Percentiles rank a stretch among this genome's conserved stretches.
phyloP scores from a whole-genome alignment of 1,140 invertebrate species.

The Drosophila yakuba region DNA sequence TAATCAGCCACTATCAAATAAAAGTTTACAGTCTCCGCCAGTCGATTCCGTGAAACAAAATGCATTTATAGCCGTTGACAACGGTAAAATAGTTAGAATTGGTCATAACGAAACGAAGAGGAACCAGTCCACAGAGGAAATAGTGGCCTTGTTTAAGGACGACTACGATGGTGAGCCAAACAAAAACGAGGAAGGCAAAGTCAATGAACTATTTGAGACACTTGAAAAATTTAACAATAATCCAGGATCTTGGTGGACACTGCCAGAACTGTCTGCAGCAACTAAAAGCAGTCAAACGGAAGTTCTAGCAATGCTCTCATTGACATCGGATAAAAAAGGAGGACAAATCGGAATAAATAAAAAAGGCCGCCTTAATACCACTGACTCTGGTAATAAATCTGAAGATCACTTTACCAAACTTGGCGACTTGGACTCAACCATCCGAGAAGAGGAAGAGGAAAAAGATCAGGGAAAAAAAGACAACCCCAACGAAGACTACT shows the following conservation, averaged over 20 bases:
- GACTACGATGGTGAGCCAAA: neutral
- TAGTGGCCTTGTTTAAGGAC: constrained; percentile 12
- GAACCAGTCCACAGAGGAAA: constrained; percentile 10
- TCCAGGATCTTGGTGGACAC: neutral
- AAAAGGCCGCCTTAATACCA: neutral
- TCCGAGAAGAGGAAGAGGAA: neutral
- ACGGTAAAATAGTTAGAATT: neutral
- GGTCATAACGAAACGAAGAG: neutral
- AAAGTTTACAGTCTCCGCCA: neutral
- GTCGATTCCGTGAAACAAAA: neutral
- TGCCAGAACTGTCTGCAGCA: neutral
- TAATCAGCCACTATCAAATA: neutral
- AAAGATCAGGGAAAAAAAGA: neutral
- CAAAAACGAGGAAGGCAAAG: neutral
- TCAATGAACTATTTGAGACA: neutral
- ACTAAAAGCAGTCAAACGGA: neutral
- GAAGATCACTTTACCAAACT: neutral
- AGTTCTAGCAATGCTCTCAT: too few relatives aligned
- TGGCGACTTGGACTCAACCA: neutral
- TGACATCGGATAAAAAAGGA: neutral
- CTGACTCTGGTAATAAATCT: neutral
- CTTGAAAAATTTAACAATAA: neutral
- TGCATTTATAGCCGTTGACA: neutral
- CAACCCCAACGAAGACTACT: neutral
- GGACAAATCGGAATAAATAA: too few relatives aligned